A percentile compares a stretch with the other conserved stretches of the same genome.
Conservation (phyloP, 1,140 invertebrate genomes). For the Neotoxoptera formosana region DNA sequence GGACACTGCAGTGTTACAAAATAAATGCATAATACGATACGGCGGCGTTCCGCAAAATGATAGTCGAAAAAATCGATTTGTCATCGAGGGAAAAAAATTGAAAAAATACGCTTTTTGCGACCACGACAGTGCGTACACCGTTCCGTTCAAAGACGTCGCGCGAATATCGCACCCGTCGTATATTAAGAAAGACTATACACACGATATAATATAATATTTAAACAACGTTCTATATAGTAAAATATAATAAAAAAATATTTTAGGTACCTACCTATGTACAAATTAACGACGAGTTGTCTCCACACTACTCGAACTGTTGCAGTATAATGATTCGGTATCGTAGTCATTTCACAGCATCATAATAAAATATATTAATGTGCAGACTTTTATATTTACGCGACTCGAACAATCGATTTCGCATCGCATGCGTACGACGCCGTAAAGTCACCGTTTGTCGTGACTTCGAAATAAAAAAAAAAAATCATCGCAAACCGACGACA, state of each 20-base stretch:
- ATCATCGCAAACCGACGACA: background rate
- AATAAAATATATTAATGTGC: too few relatives aligned
- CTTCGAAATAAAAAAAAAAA: background rate
- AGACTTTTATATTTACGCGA: background rate
- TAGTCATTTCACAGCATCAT: background rate
- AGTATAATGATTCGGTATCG: too few relatives aligned
- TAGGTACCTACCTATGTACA: background rate
- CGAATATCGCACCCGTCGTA: too few relatives aligned
- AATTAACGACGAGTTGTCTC: background rate
- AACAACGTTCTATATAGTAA: background rate
- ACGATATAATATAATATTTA: background rate
- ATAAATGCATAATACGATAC: background rate
- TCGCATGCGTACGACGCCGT: background rate
- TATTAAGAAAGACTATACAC: background rate
- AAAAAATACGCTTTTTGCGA: background rate
- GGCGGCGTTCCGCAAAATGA: background rate
- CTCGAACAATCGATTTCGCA: background rate
- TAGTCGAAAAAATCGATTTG: background rate
- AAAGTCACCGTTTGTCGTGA: background rate
- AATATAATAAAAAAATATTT: background rate
- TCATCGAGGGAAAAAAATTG: background rate
- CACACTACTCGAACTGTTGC: background rate
- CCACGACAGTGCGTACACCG: background rate
- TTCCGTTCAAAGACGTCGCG: background rate
- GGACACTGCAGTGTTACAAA: background rate